Base-by-base conservation (phyloP, 2,888 invertebrate genomes). In the Xanthostigma xanthostigma region DNA sequence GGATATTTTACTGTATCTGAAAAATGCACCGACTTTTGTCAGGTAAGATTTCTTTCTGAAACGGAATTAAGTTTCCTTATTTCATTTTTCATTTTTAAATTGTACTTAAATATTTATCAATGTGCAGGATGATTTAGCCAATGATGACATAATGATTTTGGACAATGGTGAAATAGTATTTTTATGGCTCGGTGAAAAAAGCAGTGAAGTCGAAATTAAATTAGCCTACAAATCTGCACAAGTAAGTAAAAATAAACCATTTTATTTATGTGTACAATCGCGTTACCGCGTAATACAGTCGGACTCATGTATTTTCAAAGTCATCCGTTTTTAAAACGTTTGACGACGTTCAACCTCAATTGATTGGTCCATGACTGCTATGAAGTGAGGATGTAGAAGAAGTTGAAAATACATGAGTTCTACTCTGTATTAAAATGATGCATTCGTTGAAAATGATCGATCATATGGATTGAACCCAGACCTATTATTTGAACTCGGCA, bases 1-100 rank as follows among this genome's bases (percentile, higher is more conserved):
- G 98, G 98, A 6, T 99, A 96, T 69, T 99, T 98, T 67, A 89
- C 91, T 1, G 95, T 98, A 39, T 96, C 96, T 1, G 98, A 99
- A 68, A 99, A 99, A 65, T 98, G 97, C 70, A 87, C 92, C 0
- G 95, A 95, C 68, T 95, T 95, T 70, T 95, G 94, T 66, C 94
- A 95, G 78, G 89, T 88, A 65, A 56, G 54, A 6, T 34, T 45
- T 49, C 39, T 13, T 45, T 34, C 2, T 39, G 35, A 38, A 14
- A 13, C 13, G 37, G 12, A 40, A 36, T 44, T 36, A 42, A 46
- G 8, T 42, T 44, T 37, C 6, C 36, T n/a, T 6, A n/a, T 49
- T 40, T 5, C 12, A n/a, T 49, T 12, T 42, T 45, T 38, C 9
- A 11, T 38, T 33, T 40, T 34, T 10, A 13, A 12, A 45, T 42